Evolutionary conservation across 2,113 vertebrate species (phyloP).

Genomic region (Archocentrus centrarchus): DNA sequence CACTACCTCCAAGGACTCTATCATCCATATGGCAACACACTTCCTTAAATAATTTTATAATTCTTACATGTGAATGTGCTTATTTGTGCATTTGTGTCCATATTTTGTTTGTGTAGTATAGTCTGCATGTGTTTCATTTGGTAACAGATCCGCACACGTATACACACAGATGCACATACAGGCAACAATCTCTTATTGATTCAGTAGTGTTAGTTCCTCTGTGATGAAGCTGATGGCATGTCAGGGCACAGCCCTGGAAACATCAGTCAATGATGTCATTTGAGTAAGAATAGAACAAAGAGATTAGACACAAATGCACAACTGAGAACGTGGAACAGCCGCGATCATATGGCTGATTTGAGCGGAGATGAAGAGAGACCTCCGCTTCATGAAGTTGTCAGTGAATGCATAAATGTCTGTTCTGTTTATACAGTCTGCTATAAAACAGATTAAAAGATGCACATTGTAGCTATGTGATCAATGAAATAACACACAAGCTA

Average conservation of each 20-base stretch:
- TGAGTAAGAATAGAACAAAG: conserved; percentile 55
- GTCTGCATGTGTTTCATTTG: background rate
- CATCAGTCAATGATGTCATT: conserved; percentile 54
- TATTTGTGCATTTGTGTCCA: background rate
- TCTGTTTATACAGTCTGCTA: background rate
- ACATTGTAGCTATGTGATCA: background rate
- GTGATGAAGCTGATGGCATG: conserved; percentile 32
- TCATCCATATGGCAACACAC: conserved; percentile 17
- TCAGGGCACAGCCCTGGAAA: conserved; percentile 50
- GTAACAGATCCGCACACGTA: background rate
- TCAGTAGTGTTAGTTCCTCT: conserved; percentile 23
- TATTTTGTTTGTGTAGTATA: background rate
- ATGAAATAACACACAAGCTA: background rate
- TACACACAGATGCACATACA: background rate
- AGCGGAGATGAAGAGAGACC: background rate
- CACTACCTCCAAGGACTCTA: conserved; percentile 5
- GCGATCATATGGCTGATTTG: background rate
- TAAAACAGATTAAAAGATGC: background rate
- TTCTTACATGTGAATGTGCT: background rate
- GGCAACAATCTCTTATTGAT: conserved; percentile 50
- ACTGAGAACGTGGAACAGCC: conserved; percentile 41
- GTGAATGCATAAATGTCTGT: background rate
- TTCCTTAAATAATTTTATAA: conserved; percentile 3
- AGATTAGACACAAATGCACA: conserved; percentile 65
- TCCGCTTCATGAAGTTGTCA: background rate